Base-by-base conservation (phyloP, 2,113 vertebrate genomes). In the Phasianus colchicus region DNA sequence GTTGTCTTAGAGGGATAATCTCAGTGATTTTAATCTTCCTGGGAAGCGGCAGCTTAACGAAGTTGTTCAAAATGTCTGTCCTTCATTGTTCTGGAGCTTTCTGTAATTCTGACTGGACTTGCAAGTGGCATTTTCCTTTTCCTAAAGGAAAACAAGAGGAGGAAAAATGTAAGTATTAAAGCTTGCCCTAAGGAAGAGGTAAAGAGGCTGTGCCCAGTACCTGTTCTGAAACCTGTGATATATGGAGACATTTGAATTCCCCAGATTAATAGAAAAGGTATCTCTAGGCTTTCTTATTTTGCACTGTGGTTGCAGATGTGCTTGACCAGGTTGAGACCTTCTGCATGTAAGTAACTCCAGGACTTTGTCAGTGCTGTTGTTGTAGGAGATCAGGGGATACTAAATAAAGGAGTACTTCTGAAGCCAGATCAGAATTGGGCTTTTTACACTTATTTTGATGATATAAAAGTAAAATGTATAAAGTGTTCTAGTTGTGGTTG, bases 301-400 rank as follows among this genome's bases (percentile, higher is more conserved):
- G 22, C 21, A 27, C 54, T 80, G 4, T 19, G 54, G 42, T 19
- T 79, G 45, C 25, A 83, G 47, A 14, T 36, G 25, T 64, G 9
- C 80, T 85, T 93, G 42, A 83, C 21, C 43, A 75, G 50, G 32
- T 32, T 0, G 0, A 86, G 69, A 14, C 54, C 38, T 76, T 71
- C 63, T 66, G 36, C 29, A 13, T 24, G 17, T 64, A 48, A 92
- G 7, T 79, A 38, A 63, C 19, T 45, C 12, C 24, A 78, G 40
- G 47, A 29, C 55, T 54, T 87, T 70, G 32, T 63, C 17, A 24
- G 29, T 1, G 1, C 25, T 61, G 30, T 63, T 18, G 34, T 25
- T 0, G 0, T 8, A 6, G 9, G 22, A 73, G 7, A 43, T 70
- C 4, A 66, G 18, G 18, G 15, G 9, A 4, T 79, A 2, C 25